Percentiles rank a stretch among this genome's conserved stretches.
phyloP scores from a whole-genome alignment of 2,797 vertebrate species.

The Astyanax mexicanus region DNA sequence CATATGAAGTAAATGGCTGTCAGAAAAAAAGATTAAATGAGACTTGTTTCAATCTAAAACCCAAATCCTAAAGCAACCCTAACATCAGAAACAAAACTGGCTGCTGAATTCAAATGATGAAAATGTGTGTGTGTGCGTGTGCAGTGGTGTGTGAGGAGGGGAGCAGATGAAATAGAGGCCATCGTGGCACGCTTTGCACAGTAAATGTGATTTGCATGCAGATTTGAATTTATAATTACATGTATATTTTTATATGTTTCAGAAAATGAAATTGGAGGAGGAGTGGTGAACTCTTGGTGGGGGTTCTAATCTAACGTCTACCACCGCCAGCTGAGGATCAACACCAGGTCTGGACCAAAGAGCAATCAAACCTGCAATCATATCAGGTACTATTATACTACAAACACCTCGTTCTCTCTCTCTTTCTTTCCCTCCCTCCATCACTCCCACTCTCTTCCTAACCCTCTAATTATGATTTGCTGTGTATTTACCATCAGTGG shows the following conservation, averaged over 20 bases:
- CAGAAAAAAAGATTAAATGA: too few relatives aligned
- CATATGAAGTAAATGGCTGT: too few relatives aligned
- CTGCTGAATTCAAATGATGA: background rate
- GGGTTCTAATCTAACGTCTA: conserved; percentile 67
- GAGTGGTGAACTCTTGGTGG: conserved; percentile 79
- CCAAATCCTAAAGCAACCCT: too few relatives aligned
- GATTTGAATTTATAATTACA: conserved; percentile 68
- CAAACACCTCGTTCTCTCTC: background rate
- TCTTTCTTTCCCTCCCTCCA: background rate
- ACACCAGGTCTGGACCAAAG: conserved; percentile 80
- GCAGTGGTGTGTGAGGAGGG: background rate
- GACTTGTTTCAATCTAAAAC: too few relatives aligned
- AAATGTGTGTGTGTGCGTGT: conserved; percentile 7
- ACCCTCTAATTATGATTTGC: conserved; percentile 7
- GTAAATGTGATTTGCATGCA: conserved; percentile 66
- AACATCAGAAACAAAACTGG: too few relatives aligned
- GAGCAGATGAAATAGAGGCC: conserved; percentile 10
- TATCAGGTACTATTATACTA: conserved; percentile 83
- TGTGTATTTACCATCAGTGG: background rate
- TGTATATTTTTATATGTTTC: conserved; percentile 61
- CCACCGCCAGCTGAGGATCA: conserved; percentile 72
- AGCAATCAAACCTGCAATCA: conserved; percentile 77
- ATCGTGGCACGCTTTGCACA: conserved; percentile 27
- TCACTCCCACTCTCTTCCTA: background rate
- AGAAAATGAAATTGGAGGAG: conserved; percentile 90